These are phyloP conservation scores for Oxytorus armatus DNA, from an alignment of 2,888 invertebrate species.

Conservation along the genomic window DNA sequence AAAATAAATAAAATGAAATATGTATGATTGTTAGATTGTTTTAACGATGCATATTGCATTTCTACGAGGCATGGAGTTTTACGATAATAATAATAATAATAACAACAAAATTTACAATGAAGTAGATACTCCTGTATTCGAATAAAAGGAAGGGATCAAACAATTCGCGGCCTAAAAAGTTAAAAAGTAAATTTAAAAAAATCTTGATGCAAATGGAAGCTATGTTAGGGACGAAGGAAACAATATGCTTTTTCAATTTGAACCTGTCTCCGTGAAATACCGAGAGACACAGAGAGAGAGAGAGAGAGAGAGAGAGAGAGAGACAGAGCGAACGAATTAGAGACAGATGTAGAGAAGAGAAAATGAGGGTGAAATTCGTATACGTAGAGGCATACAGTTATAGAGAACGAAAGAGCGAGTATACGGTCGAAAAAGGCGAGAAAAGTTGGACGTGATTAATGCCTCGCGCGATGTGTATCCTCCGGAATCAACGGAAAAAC, in stretches of 20 bases:
- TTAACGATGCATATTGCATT: too few relatives aligned
- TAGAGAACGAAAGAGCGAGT: conserved; percentile 39
- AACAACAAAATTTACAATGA: too few relatives aligned
- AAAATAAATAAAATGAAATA: not conserved
- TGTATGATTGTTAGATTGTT: too few relatives aligned
- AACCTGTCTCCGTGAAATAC: conserved; percentile 9
- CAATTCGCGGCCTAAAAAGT: too few relatives aligned
- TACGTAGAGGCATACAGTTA: not conserved
- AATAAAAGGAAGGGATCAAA: too few relatives aligned
- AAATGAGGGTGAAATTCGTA: conserved; percentile 14
- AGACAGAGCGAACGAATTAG: too few relatives aligned
- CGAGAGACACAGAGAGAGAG: conserved; percentile 32
- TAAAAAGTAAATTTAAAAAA: not conserved
- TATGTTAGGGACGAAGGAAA: conserved; percentile 8
- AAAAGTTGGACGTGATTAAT: conserved; percentile 65
- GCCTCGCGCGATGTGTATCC: conserved; percentile 44
- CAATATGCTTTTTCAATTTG: conserved; percentile 27
- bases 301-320: too few relatives aligned
- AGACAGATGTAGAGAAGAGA: too few relatives aligned
- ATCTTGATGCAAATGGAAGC: not conserved
- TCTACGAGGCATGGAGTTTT: too few relatives aligned
- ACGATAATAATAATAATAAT: too few relatives aligned
- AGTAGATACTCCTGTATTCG: too few relatives aligned
- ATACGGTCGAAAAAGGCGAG: conserved; percentile 46
- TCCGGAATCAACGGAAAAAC: conserved; percentile 37